Evolutionary conservation across 1,140 invertebrate species (phyloP), one percentile per base, ranked within the genome.

Genomic region (Euwallacea similis): DNA sequence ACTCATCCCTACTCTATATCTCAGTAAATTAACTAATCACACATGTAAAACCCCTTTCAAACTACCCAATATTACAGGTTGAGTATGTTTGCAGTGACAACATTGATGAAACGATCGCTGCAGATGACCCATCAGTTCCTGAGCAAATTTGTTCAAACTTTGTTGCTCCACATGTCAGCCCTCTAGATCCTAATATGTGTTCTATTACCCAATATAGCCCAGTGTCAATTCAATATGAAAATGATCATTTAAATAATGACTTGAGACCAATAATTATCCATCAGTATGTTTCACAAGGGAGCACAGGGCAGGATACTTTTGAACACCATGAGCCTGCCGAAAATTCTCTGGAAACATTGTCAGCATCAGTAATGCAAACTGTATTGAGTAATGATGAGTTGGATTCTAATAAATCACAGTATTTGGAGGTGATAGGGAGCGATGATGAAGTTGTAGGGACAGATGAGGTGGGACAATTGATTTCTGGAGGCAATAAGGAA

Each of bases 121-220:
- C 59, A 66, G 13, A 16, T 42, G 42, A 62, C 55, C 11, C 11
- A 11, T 11, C 43, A 46, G 41, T 61, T 16, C 33, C 83, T 81
- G 83, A 65, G 81, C 83, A 85, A 53, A 82, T 82, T n/a, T 79
- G 82, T 21, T 82, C 82, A 0, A 85, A 87, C 46, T 86, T 86
- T 72, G 84, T 85, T 47, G 60, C 69, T n/a, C 83, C 86, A 66
- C 82, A 84, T 46, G 86, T 87, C 7, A 86, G 84, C 74, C 84
- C 86, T 6, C 78, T 87, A 69, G 86, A 88, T 76, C 85, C 86
- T 2, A 87, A 87, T 73, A 86, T 87, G 85, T 85, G 85, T 75
- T 86, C 86, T 9, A 81, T 85, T 8, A 85, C 86, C 0, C 80
- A 82, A 67, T 87, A 87, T 75, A 86, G 85, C 15, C 85, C 86